These are phyloP conservation scores for Oophaga pumilio DNA, from an alignment of 2,113 vertebrate species.

Conservation along the genomic window DNA sequence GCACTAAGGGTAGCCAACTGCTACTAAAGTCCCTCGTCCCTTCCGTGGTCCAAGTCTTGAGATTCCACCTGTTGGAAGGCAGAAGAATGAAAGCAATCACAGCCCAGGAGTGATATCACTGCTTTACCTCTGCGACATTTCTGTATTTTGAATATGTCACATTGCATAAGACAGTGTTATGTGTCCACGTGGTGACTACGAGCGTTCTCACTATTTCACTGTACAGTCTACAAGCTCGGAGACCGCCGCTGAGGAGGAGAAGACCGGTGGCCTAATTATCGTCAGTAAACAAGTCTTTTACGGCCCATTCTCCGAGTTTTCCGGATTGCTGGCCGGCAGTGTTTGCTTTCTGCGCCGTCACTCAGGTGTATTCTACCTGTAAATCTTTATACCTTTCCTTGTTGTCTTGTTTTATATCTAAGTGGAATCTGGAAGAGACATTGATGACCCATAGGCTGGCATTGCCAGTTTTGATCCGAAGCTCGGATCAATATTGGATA, in stretches of 20 bases:
- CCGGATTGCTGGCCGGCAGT: neutral
- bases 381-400: conserved; percentile 11
- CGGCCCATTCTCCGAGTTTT: neutral
- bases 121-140: neutral
- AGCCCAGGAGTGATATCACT: too few relatives aligned
- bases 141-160: neutral
- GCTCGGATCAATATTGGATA: too few relatives aligned
- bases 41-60: neutral
- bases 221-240: neutral
- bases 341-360: neutral
- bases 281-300: neutral
- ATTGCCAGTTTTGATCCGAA: too few relatives aligned
- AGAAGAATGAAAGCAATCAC: neutral
- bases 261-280: neutral
- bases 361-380: neutral
- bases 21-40: neutral
- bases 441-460: too few relatives aligned
- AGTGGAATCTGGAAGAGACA: neutral
- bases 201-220: neutral
- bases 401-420: neutral
- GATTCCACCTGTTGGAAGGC: neutral
- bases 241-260: neutral
- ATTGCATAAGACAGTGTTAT: neutral
- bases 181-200: neutral
- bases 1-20: too few relatives aligned